phyloP scores from a whole-genome alignment of 2,113 vertebrate species.

The Ciconia boyciana region DNA sequence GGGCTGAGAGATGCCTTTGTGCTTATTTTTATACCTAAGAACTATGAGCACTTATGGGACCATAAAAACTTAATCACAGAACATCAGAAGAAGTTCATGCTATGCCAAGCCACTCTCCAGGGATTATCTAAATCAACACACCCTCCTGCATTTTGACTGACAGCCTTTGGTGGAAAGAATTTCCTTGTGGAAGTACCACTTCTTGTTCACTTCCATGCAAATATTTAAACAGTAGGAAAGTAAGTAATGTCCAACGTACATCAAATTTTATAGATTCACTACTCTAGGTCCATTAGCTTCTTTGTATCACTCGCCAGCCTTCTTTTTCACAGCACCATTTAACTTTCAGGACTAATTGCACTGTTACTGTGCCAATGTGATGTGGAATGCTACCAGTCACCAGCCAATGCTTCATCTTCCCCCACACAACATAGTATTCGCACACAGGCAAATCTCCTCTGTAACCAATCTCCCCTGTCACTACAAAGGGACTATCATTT shows the following conservation, averaged over 20 bases:
- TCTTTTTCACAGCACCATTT: neutral
- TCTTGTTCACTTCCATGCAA: neutral
- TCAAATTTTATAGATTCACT: neutral
- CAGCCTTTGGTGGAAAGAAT: neutral
- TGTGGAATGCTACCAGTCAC: accelerated
- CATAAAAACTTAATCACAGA: neutral
- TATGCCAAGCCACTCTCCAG: neutral
- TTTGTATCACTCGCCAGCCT: neutral
- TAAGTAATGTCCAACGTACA: neutral
- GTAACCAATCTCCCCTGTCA: neutral
- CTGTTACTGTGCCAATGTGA: neutral
- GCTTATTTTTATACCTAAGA: neutral
- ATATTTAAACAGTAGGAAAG: neutral
- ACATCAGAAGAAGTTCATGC: neutral
- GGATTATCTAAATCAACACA: neutral
- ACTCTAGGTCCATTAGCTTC: neutral
- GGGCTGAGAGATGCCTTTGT: neutral
- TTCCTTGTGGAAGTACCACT: neutral
- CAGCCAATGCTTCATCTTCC: neutral
- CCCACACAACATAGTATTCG: neutral
- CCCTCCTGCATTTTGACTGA: neutral
- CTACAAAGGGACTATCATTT: neutral
- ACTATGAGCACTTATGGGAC: neutral
- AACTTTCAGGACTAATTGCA: neutral
- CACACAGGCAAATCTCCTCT: neutral